Percentiles rank a stretch among this genome's conserved stretches.
These are phyloP conservation scores for Caenorhabditis plicata DNA, from an alignment of 2,888 invertebrate genomes.

Conservation along the genomic window DNA sequence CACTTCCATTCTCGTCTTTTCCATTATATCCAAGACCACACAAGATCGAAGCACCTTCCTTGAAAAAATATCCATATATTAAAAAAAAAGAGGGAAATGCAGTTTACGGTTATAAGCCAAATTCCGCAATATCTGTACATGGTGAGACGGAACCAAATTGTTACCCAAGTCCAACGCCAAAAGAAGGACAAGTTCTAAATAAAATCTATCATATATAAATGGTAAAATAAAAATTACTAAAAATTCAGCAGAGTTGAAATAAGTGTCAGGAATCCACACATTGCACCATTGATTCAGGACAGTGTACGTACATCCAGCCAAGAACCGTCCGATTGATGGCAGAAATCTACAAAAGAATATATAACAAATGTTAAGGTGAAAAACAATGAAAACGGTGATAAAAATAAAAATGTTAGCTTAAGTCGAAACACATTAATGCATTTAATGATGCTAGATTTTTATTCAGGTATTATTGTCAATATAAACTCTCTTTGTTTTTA, in stretches of 20 bases:
- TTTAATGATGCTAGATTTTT: too few species aligned
- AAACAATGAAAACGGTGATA: too few species aligned
- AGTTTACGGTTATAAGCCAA: slow-evolving; percentile 79
- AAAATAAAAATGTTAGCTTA: too few species aligned
- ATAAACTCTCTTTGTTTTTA: too few species aligned
- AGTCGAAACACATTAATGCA: too few species aligned
- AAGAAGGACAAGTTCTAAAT: slow-evolving; percentile 52
- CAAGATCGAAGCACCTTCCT: slow-evolving; percentile 70
- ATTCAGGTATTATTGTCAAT: too few species aligned
- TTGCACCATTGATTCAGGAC: slow-evolving; percentile 70
- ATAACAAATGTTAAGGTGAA: too few species aligned
- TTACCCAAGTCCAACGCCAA: slow-evolving; percentile 63
- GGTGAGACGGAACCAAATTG: slow-evolving; percentile 64
- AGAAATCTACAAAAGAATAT: too few species aligned
- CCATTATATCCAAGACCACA: slow-evolving; percentile 85
- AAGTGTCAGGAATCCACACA: slow-evolving; percentile 76
- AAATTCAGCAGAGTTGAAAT: slow-evolving; percentile 72
- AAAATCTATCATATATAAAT: not conserved
- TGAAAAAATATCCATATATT: slow-evolving; percentile 3
- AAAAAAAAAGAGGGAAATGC: slow-evolving; percentile 4
- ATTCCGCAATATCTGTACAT: slow-evolving; percentile 89
- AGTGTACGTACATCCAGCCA: slow-evolving; percentile 59
- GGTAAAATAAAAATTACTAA: slow-evolving; percentile 67
- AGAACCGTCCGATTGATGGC: slow-evolving; percentile 59
- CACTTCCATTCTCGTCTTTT: slow-evolving; percentile 66